Percentiles rank a stretch among this genome's conserved stretches.
These are phyloP conservation scores for Littorina saxatilis DNA, from an alignment of 1,140 invertebrate species.

Conservation along the genomic window DNA sequence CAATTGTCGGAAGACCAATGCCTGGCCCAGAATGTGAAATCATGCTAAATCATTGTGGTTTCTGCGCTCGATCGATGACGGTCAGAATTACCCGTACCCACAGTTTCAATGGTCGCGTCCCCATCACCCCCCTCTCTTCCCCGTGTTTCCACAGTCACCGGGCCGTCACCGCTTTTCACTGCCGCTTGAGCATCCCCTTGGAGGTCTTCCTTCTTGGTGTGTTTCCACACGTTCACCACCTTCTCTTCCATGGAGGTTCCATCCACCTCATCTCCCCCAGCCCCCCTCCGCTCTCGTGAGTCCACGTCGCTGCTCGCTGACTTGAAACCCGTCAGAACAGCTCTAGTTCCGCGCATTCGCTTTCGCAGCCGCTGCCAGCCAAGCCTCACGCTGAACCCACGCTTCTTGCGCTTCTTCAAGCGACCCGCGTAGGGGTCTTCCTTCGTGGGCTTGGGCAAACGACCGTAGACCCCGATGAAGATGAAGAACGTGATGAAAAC, in stretches of 20 bases:
- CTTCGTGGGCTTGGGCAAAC: constrained; percentile 74
- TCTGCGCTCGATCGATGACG: too few relatives aligned
- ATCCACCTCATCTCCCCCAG: background rate
- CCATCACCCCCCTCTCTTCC: too few relatives aligned
- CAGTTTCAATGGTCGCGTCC: too few relatives aligned
- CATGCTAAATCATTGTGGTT: too few relatives aligned
- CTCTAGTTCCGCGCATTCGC: background rate
- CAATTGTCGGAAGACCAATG: too few relatives aligned
- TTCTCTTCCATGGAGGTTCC: background rate
- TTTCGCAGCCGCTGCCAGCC: background rate
- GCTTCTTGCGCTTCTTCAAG: constrained; percentile 62
- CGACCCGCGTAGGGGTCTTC: constrained; percentile 70
- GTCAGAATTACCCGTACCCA: too few relatives aligned
- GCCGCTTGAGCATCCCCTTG: too few relatives aligned
- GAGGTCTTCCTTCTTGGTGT: too few relatives aligned
- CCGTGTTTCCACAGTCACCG: too few relatives aligned
- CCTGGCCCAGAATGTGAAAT: too few relatives aligned
- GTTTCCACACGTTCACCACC: background rate
- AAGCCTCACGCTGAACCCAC: background rate
- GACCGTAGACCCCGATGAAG: constrained; percentile 77
- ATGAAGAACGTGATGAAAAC: constrained; percentile 76
- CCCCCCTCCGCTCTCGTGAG: background rate
- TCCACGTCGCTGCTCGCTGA: background rate
- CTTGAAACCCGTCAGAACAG: background rate
- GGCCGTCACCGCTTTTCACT: too few relatives aligned